Conservation (phyloP, 2,888 invertebrate genomes). For the Perizoma flavofasciatum region DNA sequence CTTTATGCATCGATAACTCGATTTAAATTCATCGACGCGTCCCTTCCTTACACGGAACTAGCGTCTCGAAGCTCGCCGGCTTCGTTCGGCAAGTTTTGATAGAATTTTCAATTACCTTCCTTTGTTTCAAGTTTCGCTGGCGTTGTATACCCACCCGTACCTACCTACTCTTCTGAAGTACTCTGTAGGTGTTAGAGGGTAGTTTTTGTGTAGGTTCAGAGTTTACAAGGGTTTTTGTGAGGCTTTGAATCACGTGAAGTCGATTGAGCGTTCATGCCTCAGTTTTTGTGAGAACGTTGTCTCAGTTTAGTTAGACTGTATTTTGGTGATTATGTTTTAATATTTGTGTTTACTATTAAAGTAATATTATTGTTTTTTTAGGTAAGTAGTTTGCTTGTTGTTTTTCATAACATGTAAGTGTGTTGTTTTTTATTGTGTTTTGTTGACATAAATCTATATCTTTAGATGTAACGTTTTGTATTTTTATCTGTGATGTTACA, state of each 20-base stretch:
- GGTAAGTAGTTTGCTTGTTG: no score
- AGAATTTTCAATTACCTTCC: constrained; percentile 83
- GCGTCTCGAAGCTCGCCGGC: constrained; percentile 51
- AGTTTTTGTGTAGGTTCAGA: constrained; percentile 15
- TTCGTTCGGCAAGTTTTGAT: constrained; percentile 80
- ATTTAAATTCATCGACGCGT: constrained; percentile 17
- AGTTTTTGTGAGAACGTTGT: neutral
- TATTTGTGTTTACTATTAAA: no score
- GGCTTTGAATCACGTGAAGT: neutral
- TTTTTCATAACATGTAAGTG: no score
- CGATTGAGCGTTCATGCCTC: no score
- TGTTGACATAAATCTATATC: no score
- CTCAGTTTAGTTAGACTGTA: no score
- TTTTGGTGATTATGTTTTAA: no score
- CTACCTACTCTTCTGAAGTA: constrained; percentile 11
- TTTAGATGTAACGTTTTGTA: no score
- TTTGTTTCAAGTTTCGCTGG: constrained; percentile 72
- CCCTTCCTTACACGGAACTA: constrained; percentile 43
- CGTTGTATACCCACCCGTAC: constrained; percentile 29
- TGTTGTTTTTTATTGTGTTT: no score
- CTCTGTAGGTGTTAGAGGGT: constrained; percentile 16
- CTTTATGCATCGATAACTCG: constrained; percentile 18
- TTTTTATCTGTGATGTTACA: no score
- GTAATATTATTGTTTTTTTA: no score
- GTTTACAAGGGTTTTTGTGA: constrained; percentile 4